A percentile compares a stretch with the other conserved stretches of the same genome.
phyloP scores from a whole-genome alignment of 1,140 invertebrate species.

The Rhizoglyphus robini region DNA sequence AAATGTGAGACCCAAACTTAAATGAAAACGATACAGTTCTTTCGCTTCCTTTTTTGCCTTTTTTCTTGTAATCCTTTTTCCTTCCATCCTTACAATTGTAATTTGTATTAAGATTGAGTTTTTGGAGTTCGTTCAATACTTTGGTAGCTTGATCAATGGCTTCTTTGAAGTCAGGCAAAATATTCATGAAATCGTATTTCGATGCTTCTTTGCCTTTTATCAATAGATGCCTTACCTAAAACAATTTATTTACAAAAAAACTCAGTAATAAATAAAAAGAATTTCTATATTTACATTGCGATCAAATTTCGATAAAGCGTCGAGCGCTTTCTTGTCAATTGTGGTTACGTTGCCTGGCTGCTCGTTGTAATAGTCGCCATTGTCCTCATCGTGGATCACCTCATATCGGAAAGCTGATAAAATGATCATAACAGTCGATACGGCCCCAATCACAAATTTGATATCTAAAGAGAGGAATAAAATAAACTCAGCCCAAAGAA shows the following conservation, averaged over 20 bases:
- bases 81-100: background rate
- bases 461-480: constrained; percentile 5
- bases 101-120: background rate
- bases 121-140: background rate
- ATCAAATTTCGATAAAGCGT: constrained; percentile 12
- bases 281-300: background rate
- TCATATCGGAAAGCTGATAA: constrained; percentile 12
- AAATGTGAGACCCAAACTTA: background rate
- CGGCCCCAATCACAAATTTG: background rate
- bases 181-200: background rate
- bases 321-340: background rate
- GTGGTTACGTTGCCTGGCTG: background rate
- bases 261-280: background rate
- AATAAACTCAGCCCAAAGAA: background rate
- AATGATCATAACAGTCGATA: background rate
- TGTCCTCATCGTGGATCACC: background rate
- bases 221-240: background rate
- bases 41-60: background rate
- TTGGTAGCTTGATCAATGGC: background rate
- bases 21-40: constrained; percentile 2
- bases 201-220: constrained; percentile 12
- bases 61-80: background rate
- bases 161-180: constrained; percentile 3
- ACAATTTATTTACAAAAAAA: background rate
- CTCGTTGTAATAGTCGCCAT: background rate